These are phyloP conservation scores for Caenorhabditis macrosperma DNA, from an alignment of 2,888 invertebrate genomes.

Conservation along the genomic window DNA sequence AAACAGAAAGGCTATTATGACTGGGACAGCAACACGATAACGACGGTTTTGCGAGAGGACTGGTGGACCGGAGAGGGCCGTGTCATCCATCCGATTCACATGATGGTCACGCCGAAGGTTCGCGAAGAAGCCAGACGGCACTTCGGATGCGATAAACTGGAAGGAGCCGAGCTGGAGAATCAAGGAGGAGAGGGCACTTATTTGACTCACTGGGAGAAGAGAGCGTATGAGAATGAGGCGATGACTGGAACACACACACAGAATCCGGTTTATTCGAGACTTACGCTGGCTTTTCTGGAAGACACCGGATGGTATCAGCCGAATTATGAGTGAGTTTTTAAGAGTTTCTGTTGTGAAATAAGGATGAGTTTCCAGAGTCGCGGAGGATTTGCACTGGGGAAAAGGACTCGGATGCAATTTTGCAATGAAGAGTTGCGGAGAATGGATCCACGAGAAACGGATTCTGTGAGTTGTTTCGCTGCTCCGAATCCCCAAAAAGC, in stretches of 20 bases:
- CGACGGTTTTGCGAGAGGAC: slow-evolving; percentile 85
- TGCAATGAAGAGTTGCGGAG: slow-evolving; percentile 93
- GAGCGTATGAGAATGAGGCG: slow-evolving; percentile 98
- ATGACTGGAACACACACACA: slow-evolving; percentile 99
- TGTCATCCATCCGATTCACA: slow-evolving; percentile 87
- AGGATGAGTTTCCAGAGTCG: slow-evolving; percentile 84
- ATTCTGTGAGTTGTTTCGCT: slow-evolving; percentile 49
- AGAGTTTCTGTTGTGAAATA: too few relatives aligned
- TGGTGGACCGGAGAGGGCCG: slow-evolving; percentile 89
- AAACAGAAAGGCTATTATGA: slow-evolving; percentile 84
- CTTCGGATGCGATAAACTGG: slow-evolving; percentile 83
- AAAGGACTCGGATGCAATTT: slow-evolving; percentile 92
- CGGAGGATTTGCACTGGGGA: slow-evolving; percentile 92
- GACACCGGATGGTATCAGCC: slow-evolving; percentile 89
- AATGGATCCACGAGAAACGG: slow-evolving; percentile 88
- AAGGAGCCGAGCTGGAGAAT: slow-evolving; percentile 97
- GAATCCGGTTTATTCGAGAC: slow-evolving; percentile 94
- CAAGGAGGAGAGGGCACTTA: slow-evolving; percentile 98
- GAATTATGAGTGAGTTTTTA: slow-evolving; percentile 73
- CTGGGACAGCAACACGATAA: slow-evolving; percentile 93
- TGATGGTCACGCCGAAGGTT: slow-evolving; percentile 94
- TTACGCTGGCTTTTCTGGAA: slow-evolving; percentile 96
- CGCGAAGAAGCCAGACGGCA: slow-evolving; percentile 86
- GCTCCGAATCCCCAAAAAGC: background rate
- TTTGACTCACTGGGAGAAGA: slow-evolving; percentile 98